Conservation (phyloP, 2,113 vertebrate genomes). For the Fulica atra region DNA sequence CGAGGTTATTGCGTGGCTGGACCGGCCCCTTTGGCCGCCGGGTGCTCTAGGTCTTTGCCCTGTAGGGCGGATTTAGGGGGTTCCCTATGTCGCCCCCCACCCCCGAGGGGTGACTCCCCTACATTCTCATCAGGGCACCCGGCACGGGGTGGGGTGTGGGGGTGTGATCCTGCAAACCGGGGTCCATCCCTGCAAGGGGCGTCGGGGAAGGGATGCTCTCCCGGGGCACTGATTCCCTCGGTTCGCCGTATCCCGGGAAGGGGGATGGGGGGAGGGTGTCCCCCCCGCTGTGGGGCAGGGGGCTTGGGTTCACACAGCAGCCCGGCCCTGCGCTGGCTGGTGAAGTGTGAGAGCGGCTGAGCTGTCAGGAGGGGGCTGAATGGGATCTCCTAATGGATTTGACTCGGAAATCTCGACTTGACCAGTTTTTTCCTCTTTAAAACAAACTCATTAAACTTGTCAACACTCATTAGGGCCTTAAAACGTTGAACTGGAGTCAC, state of each 20-base stretch:
- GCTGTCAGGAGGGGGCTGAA: slow-evolving; percentile 84
- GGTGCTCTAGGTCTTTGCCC: background rate
- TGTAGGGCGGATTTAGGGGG: background rate
- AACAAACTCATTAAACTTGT: slow-evolving; percentile 97
- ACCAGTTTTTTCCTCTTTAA: slow-evolving; percentile 87
- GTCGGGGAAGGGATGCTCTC: background rate
- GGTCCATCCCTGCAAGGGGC: no score
- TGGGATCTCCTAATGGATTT: slow-evolving; percentile 85
- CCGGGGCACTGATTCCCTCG: background rate
- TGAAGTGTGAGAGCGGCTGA: slow-evolving; percentile 76
- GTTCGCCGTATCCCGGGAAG: background rate
- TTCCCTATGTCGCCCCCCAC: background rate
- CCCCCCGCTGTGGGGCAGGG: background rate
- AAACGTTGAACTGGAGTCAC: slow-evolving; percentile 82
- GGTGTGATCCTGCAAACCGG: background rate
- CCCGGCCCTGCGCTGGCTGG: background rate
- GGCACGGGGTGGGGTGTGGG: no score
- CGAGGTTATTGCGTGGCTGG: background rate
- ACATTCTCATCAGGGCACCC: no score
- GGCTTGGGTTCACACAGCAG: background rate
- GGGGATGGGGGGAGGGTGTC: background rate
- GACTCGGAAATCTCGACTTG: slow-evolving; percentile 96
- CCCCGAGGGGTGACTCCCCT: no score
- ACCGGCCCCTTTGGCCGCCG: background rate
- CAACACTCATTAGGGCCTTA: slow-evolving; percentile 93